These are phyloP conservation scores for Orthosia cruda DNA, from an alignment of 2,888 invertebrate species.

Conservation along the genomic window DNA sequence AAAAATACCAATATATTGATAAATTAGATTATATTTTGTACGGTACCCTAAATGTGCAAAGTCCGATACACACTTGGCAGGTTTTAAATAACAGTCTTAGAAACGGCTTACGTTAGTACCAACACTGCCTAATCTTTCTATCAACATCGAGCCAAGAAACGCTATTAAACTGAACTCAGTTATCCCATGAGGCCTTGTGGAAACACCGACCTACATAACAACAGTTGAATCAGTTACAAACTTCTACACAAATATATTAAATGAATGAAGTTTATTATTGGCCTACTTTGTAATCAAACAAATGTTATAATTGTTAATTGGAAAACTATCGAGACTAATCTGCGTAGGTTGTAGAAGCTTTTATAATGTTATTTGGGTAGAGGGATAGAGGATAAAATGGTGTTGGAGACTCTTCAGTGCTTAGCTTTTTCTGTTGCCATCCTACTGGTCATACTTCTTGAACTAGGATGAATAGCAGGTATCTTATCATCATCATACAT, in stretches of 20 bases:
- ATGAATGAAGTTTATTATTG: constrained; percentile 21
- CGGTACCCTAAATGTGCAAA: no score
- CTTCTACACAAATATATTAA: constrained; percentile 6
- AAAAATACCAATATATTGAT: no score
- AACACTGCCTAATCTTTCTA: constrained; percentile 1
- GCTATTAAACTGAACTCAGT: neutral
- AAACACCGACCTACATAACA: constrained; percentile 12
- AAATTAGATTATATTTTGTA: no score
- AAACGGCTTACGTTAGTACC: no score
- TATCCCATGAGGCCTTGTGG: neutral
- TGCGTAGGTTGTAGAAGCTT: neutral
- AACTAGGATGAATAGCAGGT: no score
- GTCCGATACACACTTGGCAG: no score
- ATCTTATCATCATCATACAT: no score
- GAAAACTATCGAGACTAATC: constrained; percentile 4
- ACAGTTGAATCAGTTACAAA: constrained; percentile 3
- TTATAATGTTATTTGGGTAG: no score
- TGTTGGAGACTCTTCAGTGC: no score
- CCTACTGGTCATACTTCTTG: no score
- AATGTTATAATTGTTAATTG: constrained; percentile 6
- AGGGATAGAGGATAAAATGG: no score
- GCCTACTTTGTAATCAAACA: constrained; percentile 22
- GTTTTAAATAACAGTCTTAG: neutral
- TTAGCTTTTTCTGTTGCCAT: no score
- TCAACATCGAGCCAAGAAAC: neutral